phyloP scores from a whole-genome alignment of 2,113 vertebrate species.

The Stomatorhinus ivindoensis region DNA sequence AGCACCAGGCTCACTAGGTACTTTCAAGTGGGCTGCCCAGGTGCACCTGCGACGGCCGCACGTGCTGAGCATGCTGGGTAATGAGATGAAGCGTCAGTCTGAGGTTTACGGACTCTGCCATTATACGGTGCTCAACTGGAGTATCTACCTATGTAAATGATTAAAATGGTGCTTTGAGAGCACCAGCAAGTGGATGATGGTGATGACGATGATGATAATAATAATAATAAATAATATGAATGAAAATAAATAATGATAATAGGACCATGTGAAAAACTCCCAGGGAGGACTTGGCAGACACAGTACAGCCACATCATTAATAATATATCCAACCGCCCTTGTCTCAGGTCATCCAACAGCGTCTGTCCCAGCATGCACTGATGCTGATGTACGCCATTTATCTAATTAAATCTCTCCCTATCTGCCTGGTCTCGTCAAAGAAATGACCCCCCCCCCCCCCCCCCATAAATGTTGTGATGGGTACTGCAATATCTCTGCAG shows the following conservation, averaged over 20 bases:
- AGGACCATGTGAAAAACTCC: neutral
- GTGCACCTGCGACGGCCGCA: neutral
- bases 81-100: neutral
- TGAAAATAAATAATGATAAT: neutral
- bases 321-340: neutral
- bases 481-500: neutral
- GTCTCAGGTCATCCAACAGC: neutral
- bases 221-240: neutral
- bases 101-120: neutral
- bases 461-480: neutral
- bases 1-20: neutral
- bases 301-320: neutral
- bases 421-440: neutral
- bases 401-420: slow-evolving; percentile 1
- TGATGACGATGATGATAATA: neutral
- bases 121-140: neutral
- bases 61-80: neutral
- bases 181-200: neutral
- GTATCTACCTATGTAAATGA: neutral
- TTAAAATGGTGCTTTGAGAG: neutral
- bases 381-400: neutral
- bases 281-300: neutral
- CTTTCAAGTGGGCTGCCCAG: neutral
- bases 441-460: neutral
- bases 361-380: neutral